Conservation (phyloP, 2,797 vertebrate genomes). For the Cercopithecus petaurista region DNA sequence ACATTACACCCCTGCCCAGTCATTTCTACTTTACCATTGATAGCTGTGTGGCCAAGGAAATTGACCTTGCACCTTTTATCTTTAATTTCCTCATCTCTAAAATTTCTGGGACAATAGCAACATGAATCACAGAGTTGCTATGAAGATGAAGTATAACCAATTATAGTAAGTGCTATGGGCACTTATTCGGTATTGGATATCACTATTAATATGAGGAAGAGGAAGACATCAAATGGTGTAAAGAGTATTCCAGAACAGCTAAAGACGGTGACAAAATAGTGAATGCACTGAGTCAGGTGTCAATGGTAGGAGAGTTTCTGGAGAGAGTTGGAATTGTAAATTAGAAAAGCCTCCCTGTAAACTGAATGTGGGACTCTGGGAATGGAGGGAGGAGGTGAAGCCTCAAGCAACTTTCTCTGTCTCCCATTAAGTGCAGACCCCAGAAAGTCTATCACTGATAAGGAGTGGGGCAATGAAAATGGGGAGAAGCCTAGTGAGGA, state of each 20-base stretch:
- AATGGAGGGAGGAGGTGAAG: not conserved
- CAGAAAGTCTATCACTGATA: not conserved
- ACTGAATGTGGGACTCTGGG: not conserved
- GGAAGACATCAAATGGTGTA: not conserved
- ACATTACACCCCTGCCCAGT: not conserved
- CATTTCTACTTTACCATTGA: not conserved
- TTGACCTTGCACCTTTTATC: not conserved
- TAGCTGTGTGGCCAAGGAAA: not conserved
- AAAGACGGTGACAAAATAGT: not conserved
- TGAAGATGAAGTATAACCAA: not conserved
- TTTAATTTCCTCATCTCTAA: not conserved
- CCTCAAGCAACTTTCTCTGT: not conserved
- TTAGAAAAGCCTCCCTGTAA: not conserved
- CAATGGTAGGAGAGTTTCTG: not conserved
- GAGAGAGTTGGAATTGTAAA: not conserved
- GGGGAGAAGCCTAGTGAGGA: not conserved
- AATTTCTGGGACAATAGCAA: not conserved
- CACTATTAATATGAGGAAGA: not conserved
- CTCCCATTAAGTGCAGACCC: not conserved
- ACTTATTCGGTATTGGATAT: not conserved
- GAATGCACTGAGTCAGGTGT: not conserved
- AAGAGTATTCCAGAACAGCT: not conserved
- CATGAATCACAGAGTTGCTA: not conserved
- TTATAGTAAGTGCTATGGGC: not conserved
- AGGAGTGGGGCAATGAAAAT: not conserved